Base-by-base conservation (phyloP, 2,888 invertebrate genomes). In the Drosophila meridionalis region DNA sequence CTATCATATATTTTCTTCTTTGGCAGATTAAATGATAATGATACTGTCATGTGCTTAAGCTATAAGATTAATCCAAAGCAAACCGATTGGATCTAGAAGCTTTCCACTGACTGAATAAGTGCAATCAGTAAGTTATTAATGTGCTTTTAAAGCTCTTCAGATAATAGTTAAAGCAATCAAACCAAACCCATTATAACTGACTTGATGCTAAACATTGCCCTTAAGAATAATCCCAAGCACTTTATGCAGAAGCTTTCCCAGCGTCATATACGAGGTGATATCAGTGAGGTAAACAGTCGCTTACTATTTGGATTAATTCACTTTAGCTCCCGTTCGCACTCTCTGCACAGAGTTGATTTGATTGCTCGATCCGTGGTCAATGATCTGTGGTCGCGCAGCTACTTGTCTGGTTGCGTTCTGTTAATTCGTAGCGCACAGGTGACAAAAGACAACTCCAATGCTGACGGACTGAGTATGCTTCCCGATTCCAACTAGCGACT, bases 381-480 rank as follows among this genome's bases (percentile, higher is more conserved):
- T 53, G 69, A 68, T 69, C 58, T 68, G 50, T 30, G 32, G n/a
- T 52, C 28, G n/a, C 28, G 30, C 56, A 45, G 68, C 40, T 67
- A 52, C 9, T 50, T 26, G 42, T 48, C 59, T 38, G 45, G 58
- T 53, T 45, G 28, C 32, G 26, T 43, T 42, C 59, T 11, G 42
- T 42, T 53, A 53, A 40, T 53, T 53, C 34, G 48, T 61, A 69
- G 55, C 69, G 55, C 34, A 59, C 48, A 76, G 68, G 61, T 69
- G 83, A 71, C 77, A 77, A 77, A 66, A 64, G 71, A 55, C 55
- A 73, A 69, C 61, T 69, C 38, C 40, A 26, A 42, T 59, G 50
- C 48, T 63, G 55, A 28, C 59, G 64, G 56, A 30, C 59, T 56
- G 53, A 52, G 36, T 9, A 28, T 53, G 68, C 69, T 59, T 58